These are phyloP conservation scores for Margaritifera margaritifera DNA, from an alignment of 2,888 invertebrate genomes.

Conservation along the genomic window DNA sequence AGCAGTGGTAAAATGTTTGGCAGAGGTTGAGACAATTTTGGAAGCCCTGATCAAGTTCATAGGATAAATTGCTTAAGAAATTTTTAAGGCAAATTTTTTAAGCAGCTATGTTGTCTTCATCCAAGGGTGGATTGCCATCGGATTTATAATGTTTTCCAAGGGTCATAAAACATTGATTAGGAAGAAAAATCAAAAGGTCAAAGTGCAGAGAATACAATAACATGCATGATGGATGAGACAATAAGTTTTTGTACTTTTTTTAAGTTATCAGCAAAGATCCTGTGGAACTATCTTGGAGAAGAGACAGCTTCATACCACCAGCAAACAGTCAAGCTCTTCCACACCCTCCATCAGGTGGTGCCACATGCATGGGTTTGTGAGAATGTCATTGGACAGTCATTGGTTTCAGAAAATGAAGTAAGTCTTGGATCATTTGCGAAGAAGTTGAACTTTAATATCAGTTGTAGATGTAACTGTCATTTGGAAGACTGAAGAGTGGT, in stretches of 20 bases:
- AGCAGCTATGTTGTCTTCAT: too few relatives aligned
- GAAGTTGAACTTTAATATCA: background rate
- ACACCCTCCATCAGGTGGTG: conserved; percentile 84
- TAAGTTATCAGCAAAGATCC: conserved; percentile 79
- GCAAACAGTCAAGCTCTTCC: conserved; percentile 81
- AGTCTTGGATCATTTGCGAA: conserved; percentile 2
- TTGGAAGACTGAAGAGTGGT: too few relatives aligned
- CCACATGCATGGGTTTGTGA: conserved; percentile 80
- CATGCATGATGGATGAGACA: background rate
- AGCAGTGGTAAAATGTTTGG: too few relatives aligned
- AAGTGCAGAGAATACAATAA: background rate
- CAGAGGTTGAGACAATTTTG: too few relatives aligned
- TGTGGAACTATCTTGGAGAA: conserved; percentile 83
- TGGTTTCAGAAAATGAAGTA: conserved; percentile 70
- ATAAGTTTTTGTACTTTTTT: conserved; percentile 16
- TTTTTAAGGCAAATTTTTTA: too few relatives aligned
- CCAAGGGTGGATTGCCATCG: too few relatives aligned
- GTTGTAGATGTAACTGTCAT: too few relatives aligned
- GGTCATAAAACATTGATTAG: too few relatives aligned
- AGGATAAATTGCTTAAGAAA: too few relatives aligned
- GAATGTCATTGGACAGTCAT: conserved; percentile 78
- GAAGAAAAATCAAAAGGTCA: too few relatives aligned
- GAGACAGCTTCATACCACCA: conserved; percentile 77
- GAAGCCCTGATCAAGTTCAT: too few relatives aligned
- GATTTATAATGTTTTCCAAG: too few relatives aligned